These are phyloP conservation scores for Tychaedon coryphoeus DNA, from an alignment of 2,113 vertebrate species.

Conservation along the genomic window DNA sequence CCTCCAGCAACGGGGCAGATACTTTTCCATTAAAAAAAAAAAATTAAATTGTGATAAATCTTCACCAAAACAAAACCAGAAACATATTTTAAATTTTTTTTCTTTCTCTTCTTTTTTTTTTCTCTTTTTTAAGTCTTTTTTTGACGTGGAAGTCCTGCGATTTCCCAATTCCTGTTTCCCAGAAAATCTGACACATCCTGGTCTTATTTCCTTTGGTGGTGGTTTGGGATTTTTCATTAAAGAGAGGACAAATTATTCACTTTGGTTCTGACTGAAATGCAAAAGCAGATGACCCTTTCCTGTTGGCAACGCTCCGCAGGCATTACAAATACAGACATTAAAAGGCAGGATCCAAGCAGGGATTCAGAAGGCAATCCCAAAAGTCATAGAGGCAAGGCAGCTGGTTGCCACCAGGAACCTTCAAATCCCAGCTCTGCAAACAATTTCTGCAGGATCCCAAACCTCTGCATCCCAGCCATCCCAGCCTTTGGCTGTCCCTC, in stretches of 20 bases:
- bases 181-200: not conserved
- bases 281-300: not conserved
- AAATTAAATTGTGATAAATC: not conserved
- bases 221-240: not conserved
- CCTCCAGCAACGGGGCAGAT: not conserved
- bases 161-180: not conserved
- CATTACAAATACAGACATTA: not conserved
- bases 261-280: not conserved
- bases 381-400: fast-evolving
- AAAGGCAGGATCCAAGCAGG: not conserved
- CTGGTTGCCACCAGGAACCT: not conserved
- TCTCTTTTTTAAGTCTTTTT: not conserved
- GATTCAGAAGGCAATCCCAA: not conserved
- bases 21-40: not conserved
- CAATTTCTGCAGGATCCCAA: not conserved
- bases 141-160: not conserved
- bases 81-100: not conserved
- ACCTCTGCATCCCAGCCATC: fast-evolving
- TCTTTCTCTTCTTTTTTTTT: no score
- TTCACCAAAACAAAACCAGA: not conserved
- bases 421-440: not conserved
- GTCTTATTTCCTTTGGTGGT: not conserved
- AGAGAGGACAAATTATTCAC: not conserved
- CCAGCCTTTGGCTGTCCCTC: not conserved
- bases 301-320: not conserved